Evolutionary conservation across 30 jellyfish, hydroid and myxozoan genomes (phyloP), one percentile per base, ranked within the genome.

Genomic region (Pelagia noctiluca): DNA sequence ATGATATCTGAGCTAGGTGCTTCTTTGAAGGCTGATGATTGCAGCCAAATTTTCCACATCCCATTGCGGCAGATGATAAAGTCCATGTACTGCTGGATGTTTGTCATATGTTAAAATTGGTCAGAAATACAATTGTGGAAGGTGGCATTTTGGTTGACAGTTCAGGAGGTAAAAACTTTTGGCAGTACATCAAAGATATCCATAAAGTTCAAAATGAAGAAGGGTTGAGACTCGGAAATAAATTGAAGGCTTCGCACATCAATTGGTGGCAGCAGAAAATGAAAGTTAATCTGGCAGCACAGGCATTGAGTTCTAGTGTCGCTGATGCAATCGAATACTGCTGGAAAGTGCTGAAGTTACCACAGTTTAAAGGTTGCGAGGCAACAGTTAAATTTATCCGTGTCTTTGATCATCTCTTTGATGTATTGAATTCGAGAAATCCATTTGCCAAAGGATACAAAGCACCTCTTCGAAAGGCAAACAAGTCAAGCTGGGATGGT

Each of bases 361-460:
- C 54, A 30, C 37, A 61, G 24, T 77, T 77, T 48, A 35, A 77
- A 57, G 30, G 36, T 34, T 77, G 80, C 30, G 80, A 49, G 35
- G 80, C 89, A 24, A 77, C 65, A 33, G 70, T 77, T 66, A 31
- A 48, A 35, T 76, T 76, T 35, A 63, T 77, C 18, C 11, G 80
- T 13, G 7, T 11, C 49, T 25, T 77, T 23, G 89, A 77, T 13
- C 21, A 80, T 47, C 47, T 77, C 22, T 53, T 78, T 79, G 96
- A 87, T 50, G 30, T 87, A 25, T 35, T 79, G 65, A 63, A 87
- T 57, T 87, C 96, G n/a, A 46, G 95, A 49, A 69, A 87, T 79
- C 96, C 93, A 21, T 50, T 76, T 57, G 89, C 67, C 29, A 79
- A 86, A 49, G 96, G 96, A 22, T 81, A 21, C 67, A 78, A 87